Base-by-base conservation (phyloP, 2,797 vertebrate species). In the Tokudaia tokunoshimensis region DNA sequence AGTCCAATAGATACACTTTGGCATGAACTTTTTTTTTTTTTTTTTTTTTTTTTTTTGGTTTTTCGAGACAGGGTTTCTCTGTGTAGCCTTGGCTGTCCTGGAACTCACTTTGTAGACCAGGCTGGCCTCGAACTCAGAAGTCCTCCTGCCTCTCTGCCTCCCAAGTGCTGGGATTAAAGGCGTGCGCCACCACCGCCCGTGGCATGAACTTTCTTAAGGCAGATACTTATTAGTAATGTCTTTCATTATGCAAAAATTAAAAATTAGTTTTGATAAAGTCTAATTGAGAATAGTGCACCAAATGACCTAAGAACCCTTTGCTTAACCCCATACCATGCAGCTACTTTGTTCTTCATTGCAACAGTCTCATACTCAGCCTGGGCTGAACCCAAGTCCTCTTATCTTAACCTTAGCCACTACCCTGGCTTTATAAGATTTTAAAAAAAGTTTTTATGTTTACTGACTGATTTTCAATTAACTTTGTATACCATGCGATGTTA, bases 191-290 rank as follows among this genome's bases (percentile, higher is more conserved):
- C n/a, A n/a, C n/a, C n/a, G n/a, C n/a, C n/a, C n/a, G n/a, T 47
- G 57, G 26, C n/a, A 57, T 34, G 52, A 41, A 75, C 37, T 88
- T 88, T 76, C 50, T 90, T 59, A 15, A 55, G 67, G 34, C 13
- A 37, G 19, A 52, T 29, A 34, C 34, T 55, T 37, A 75, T 31
- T 61, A 86, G 29, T 78, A 31, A 61, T 50, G 11, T 26, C n/a
- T 78, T 87, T 93, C 75, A 82, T 87, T 63, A 24, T 47, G 22
- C 20, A 82, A 72, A 67, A 74, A 55, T 52, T 83, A 82, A 83
- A 82, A 63, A 12, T 90, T 92, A 59, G 65, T 76, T 96, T 59
- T 92, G 29, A 63, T 81, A 12, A 83, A 92, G 37, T 85, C 37
- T 84, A 89, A 76, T 44, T 87, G 50, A 88, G 50, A 63, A 34